Evolutionary conservation across 2,888 invertebrate genomes (phyloP).

Genomic region (Yponomeuta sedellus): DNA sequence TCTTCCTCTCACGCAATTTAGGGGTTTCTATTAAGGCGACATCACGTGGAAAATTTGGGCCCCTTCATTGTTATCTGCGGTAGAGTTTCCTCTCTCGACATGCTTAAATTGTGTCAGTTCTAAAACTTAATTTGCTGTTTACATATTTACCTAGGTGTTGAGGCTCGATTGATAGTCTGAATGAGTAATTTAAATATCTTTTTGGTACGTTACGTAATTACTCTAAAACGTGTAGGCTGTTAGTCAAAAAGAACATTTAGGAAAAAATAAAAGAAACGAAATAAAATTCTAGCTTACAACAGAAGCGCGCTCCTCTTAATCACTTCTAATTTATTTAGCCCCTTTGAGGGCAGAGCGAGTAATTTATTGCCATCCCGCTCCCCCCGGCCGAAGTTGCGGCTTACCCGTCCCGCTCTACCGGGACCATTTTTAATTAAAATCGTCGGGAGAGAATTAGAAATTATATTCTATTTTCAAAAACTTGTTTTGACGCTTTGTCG

Average conservation of each 20-base stretch:
- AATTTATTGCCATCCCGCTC: constrained; percentile 69
- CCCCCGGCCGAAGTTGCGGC: constrained; percentile 40
- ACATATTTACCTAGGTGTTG: too few species aligned
- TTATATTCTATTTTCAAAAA: constrained; percentile 77
- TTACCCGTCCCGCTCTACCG: constrained; percentile 58
- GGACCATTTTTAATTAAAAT: constrained; percentile 77
- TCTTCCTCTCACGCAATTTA: constrained; percentile 50
- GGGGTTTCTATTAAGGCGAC: constrained; percentile 63
- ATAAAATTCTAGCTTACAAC: constrained; percentile 22
- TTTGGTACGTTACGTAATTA: background rate
- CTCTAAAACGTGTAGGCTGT: background rate
- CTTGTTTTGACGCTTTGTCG: constrained; percentile 73
- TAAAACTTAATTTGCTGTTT: too few species aligned
- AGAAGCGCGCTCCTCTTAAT: constrained; percentile 70
- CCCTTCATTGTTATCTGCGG: background rate
- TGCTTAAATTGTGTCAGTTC: background rate
- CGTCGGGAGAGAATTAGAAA: constrained; percentile 73
- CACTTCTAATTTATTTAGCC: constrained; percentile 76
- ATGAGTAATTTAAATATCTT: too few species aligned
- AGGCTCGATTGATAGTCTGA: too few species aligned
- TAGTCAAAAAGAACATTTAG: background rate
- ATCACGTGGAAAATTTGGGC: constrained; percentile 21
- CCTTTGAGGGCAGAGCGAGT: constrained; percentile 60
- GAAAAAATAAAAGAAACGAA: background rate
- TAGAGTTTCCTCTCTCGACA: background rate